Percentiles rank a stretch among this genome's conserved stretches.
Conservation (phyloP, 2,797 vertebrate genomes). For the Neosalanx taihuensis region DNA sequence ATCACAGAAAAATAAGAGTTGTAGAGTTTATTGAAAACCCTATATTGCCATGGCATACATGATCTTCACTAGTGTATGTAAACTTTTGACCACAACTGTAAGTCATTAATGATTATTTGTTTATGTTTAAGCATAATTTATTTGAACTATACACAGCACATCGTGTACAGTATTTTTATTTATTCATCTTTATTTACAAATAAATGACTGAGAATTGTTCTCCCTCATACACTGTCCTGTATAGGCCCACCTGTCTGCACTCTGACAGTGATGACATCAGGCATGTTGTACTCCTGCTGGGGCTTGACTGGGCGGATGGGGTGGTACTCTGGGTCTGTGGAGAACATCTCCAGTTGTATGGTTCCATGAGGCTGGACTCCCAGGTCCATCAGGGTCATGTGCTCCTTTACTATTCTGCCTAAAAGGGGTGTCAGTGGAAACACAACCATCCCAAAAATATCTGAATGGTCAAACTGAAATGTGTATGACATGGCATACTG, state of each 20-base stretch:
- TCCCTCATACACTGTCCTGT: too few species aligned
- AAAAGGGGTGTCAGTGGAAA: not conserved
- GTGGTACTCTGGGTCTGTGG: conserved; percentile 61
- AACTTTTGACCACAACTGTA: too few species aligned
- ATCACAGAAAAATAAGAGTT: too few species aligned
- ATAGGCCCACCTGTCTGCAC: conserved; percentile 72
- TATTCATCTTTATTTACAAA: too few species aligned
- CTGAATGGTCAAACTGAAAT: not conserved
- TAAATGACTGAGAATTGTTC: too few species aligned
- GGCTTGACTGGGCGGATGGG: conserved; percentile 65
- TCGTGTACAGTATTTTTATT: too few species aligned
- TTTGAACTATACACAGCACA: too few species aligned
- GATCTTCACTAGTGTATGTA: too few species aligned
- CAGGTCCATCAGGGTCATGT: conserved; percentile 68
- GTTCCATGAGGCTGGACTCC: conserved; percentile 70
- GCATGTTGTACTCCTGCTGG: conserved; percentile 71
- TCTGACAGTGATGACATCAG: conserved; percentile 80
- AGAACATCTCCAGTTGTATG: conserved; percentile 76
- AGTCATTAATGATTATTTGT: too few species aligned
- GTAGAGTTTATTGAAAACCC: too few species aligned
- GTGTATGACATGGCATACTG: not conserved
- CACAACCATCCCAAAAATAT: not conserved
- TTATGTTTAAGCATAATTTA: too few species aligned
- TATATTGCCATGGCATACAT: too few species aligned
- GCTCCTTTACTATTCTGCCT: conserved; percentile 72